These are phyloP conservation scores for crab-eating macaque (Macaca fascicularis) DNA, from an alignment of 2,113 vertebrate genomes.

Conservation along the genomic window T2T-MFA8v1.1 NC_088377.1:89716501-89717000, in stretches of 20 bases:
- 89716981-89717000: not conserved
- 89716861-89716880: not conserved
- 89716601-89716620: not conserved
- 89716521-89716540: not conserved
- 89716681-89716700: not conserved
- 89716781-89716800: not conserved
- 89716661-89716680: not conserved
- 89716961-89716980: not conserved
- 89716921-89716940: not conserved
- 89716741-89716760: not conserved
- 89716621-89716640: not conserved
- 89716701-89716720: conserved; percentile 28
- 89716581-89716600: not conserved
- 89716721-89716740: not conserved
- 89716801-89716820: not conserved
- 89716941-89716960: conserved; percentile 32
- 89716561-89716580: not conserved
- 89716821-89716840: not conserved
- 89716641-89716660: not conserved
- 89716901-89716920: not conserved
- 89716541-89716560: not conserved
- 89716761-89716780: not conserved
- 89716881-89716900: not conserved
- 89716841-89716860: not conserved
- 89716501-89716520: not conserved